These are phyloP conservation scores for Drosophila kambysellisi DNA, from an alignment of 2,888 invertebrate species.

Conservation along the genomic window DNA sequence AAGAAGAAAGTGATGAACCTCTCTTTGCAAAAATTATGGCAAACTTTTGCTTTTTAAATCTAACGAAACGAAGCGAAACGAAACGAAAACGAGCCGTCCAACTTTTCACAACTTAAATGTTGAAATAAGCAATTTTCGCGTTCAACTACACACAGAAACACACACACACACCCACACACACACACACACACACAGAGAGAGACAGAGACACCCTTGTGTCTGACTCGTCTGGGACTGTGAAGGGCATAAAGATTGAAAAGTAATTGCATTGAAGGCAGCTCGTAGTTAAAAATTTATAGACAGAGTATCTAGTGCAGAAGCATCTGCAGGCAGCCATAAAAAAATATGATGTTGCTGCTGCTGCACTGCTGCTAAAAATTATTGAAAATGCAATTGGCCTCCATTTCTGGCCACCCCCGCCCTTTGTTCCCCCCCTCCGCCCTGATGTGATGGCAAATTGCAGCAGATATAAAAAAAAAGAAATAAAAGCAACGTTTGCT, in stretches of 20 bases:
- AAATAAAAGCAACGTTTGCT: slow-evolving; percentile 27
- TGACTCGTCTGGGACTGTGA: slow-evolving; percentile 18
- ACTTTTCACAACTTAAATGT: slow-evolving; percentile 75
- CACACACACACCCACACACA: slow-evolving; percentile 23
- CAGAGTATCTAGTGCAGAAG: slow-evolving; percentile 49
- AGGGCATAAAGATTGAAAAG: slow-evolving; percentile 75
- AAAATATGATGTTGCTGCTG: slow-evolving; percentile 58
- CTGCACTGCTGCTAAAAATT: slow-evolving; percentile 47
- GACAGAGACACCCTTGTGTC: slow-evolving; percentile 13
- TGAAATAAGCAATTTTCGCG: slow-evolving; percentile 81
- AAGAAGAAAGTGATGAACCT: slow-evolving; percentile 67
- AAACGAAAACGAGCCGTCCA: slow-evolving; percentile 38
- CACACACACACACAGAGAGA: slow-evolving; percentile 12
- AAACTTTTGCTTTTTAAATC: slow-evolving; percentile 68
- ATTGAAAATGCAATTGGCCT: slow-evolving; percentile 76
- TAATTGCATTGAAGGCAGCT: slow-evolving; percentile 80
- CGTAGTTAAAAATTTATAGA: slow-evolving; percentile 80
- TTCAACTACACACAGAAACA: slow-evolving; percentile 39
- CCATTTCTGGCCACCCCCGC: slow-evolving; percentile 6
- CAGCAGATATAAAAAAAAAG: slow-evolving; percentile 31
- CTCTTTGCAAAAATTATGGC: slow-evolving; percentile 61
- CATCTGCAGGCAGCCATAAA: slow-evolving; percentile 58
- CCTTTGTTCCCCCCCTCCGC: slow-evolving; percentile 17
- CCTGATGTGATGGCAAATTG: slow-evolving; percentile 63
- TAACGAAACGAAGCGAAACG: slow-evolving; percentile 62